These are phyloP conservation scores for Siderastrea radians DNA, from an alignment of 92 coral and sea anemone species.

Conservation along the genomic window DNA sequence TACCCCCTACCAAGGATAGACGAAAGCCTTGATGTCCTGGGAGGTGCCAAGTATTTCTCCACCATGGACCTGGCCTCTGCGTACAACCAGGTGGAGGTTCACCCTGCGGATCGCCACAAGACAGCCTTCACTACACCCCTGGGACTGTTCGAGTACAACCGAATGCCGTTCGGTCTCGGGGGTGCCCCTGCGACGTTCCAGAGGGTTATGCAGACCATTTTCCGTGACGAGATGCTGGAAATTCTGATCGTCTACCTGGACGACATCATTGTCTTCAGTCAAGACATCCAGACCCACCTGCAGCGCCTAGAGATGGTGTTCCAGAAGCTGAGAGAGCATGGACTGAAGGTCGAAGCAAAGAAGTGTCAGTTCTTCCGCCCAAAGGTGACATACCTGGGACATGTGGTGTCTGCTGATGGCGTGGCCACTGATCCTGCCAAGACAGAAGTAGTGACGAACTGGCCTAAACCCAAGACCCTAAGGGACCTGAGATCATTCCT, in stretches of 20 bases:
- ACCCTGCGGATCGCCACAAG: constrained; percentile 45
- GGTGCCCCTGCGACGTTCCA: too few relatives aligned
- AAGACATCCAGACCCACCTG: constrained; percentile 28
- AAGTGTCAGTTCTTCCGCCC: constrained; percentile 46
- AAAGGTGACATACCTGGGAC: constrained; percentile 56
- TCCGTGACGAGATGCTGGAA: constrained; percentile 45
- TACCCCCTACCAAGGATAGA: constrained; percentile 65
- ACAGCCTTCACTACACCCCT: constrained; percentile 69
- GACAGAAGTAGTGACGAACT: constrained; percentile 44
- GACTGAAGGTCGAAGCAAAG: constrained; percentile 52
- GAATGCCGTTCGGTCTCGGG: constrained; percentile 32
- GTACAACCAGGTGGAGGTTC: constrained; percentile 53
- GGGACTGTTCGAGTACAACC: constrained; percentile 51
- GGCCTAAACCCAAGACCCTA: constrained; percentile 45
- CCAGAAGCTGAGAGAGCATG: constrained; percentile 41
- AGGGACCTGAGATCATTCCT: constrained; percentile 64
- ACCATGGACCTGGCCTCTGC: constrained; percentile 56
- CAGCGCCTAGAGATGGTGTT: constrained; percentile 38
- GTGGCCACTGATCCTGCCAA: constrained; percentile 59
- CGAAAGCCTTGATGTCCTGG: not conserved
- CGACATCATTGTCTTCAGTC: constrained; percentile 46
- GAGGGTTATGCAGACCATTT: constrained; percentile 43
- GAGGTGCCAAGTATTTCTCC: not conserved
- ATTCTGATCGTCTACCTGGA: constrained; percentile 64
- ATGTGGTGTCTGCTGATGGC: constrained; percentile 55